A percentile compares a stretch with the other conserved stretches of the same genome.
These are phyloP conservation scores for Indicator indicator DNA, from an alignment of 2,113 vertebrate genomes.

Conservation along the genomic window DNA sequence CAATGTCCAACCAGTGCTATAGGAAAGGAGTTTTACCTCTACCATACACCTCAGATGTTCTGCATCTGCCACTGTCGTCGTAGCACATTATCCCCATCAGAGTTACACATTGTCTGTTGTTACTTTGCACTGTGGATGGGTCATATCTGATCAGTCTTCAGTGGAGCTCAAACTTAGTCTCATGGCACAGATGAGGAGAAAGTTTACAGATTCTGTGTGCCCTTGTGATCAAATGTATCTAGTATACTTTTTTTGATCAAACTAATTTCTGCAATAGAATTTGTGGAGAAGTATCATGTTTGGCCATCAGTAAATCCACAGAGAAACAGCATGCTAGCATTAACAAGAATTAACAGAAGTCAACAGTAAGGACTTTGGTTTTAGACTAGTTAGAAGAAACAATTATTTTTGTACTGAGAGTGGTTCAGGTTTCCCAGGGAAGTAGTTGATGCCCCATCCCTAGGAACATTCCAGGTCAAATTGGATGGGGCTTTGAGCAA, in stretches of 20 bases:
- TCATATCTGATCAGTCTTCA: background rate
- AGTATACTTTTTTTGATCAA: background rate
- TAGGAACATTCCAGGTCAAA: no score
- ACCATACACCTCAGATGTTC: background rate
- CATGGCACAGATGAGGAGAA: background rate
- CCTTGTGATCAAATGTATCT: background rate
- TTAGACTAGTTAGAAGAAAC: no score
- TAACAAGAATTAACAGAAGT: background rate
- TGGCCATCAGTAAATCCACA: background rate
- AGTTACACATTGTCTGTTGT: background rate
- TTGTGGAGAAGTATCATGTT: background rate
- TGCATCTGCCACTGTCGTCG: background rate
- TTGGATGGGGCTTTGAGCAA: no score
- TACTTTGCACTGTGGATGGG: background rate
- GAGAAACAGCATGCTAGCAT: background rate
- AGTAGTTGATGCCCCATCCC: no score
- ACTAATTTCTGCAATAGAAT: background rate
- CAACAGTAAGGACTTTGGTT: no score
- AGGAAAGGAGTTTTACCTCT: background rate
- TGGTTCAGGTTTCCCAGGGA: no score
- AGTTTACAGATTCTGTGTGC: background rate
- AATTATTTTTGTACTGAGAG: no score
- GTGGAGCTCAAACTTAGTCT: background rate
- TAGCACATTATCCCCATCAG: background rate
- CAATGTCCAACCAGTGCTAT: background rate